A percentile compares a stretch with the other conserved stretches of the same genome.
These are phyloP conservation scores for Pachydiplax longipennis DNA, from an alignment of 2,888 invertebrate species.

Conservation along the genomic window DNA sequence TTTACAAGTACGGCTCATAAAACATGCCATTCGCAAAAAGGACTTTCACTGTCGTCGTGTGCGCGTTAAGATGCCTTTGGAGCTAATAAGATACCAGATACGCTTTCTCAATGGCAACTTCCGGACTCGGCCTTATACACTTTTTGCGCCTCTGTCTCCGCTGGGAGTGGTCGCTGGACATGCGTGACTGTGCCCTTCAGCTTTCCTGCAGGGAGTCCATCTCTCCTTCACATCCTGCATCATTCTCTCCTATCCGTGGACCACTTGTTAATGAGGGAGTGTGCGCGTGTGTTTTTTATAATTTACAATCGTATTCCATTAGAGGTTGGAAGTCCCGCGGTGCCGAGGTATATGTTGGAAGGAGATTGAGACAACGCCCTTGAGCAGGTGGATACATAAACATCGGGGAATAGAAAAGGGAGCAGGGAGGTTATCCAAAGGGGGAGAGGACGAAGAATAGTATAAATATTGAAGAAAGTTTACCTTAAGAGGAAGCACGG, in stretches of 20 bases:
- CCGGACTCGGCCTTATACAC: neutral
- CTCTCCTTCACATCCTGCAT: neutral
- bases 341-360: neutral
- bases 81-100: too few relatives aligned
- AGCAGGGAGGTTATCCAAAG: neutral
- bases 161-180: neutral
- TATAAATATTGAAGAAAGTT: too few relatives aligned
- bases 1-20: too few relatives aligned
- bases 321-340: neutral
- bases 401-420: neutral
- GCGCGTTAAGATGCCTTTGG: too few relatives aligned
- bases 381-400: neutral
- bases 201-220: neutral
- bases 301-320: constrained; percentile 2
- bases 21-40: too few relatives aligned
- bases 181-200: neutral
- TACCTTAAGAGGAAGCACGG: too few relatives aligned
- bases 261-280: constrained; percentile 25
- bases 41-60: too few relatives aligned
- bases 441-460: too few relatives aligned
- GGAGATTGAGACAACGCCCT: constrained; percentile 15
- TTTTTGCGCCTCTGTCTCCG: neutral
- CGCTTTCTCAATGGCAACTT: neutral
- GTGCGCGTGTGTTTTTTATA: neutral
- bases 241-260: neutral